Evolutionary conservation across 2,113 vertebrate species (phyloP), one percentile per base, ranked within the genome.

Genomic region (Periophthalmodon schlosseri): DNA sequence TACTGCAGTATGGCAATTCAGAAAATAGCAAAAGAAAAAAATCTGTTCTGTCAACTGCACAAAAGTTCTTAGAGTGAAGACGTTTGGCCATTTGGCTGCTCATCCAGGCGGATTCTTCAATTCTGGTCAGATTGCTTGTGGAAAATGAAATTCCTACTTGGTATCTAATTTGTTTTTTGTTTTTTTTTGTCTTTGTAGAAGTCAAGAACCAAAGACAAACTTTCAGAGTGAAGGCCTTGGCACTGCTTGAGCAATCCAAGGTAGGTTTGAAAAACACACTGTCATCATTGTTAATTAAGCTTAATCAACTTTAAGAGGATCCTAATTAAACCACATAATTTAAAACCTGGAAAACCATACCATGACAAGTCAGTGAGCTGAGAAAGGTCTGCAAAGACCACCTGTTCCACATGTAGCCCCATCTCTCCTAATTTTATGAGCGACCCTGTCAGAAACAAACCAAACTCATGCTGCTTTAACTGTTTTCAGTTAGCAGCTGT

Each of bases 211-310:
- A 23, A 80, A 86, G 78, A 74, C 85, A 49, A 78, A 87, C 84
- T 73, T 68, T 70, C 68, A 72, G 78, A 88, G 68, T 73, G 76
- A 78, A 87, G 85, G 70, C 88, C 81, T 86, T 82, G 87, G 85
- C 78, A 76, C 88, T 86, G 87, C 88, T 86, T 93, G 87, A 91
- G 88, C 91, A 87, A 84, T 87, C 89, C 82, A 64, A 82, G 88
- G 92, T 92, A 85, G 76, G 88, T 21, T 49, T 24, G n/a, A 15
- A 23, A 68, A 47, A 2, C 7, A 8, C 52, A n/a, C 20, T 9
- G 20, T n/a, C 20, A n/a, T 54, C 52, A 36, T 20, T 66, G 33
- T 36, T 44, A 44, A 12, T 44, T 58, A 58, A 36, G 60, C 15
- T 18, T 4, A 33, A 64, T 39, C 16, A 64, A 44, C 5, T 21